A percentile compares a stretch with the other conserved stretches of the same genome.
Evolutionary conservation across 2,113 vertebrate genomes (phyloP).

Genomic region (Panurus biarmicus): DNA sequence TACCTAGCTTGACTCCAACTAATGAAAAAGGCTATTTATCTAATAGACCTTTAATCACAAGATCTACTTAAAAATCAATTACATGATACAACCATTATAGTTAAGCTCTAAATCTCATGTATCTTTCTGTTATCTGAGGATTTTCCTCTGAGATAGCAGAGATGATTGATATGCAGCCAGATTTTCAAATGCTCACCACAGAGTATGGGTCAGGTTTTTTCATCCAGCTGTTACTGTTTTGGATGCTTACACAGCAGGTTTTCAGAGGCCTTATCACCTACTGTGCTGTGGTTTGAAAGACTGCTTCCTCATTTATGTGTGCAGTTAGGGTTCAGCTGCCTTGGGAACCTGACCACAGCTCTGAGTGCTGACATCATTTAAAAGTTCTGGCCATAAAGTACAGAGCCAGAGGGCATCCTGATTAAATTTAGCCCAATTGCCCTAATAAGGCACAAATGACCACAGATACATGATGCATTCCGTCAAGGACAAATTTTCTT

Average conservation of each 20-base stretch:
- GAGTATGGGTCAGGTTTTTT: background rate
- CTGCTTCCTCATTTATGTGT: background rate
- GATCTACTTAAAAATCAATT: constrained; percentile 49
- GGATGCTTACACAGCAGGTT: background rate
- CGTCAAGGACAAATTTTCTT: background rate
- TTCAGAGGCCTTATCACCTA: background rate
- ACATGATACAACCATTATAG: constrained; percentile 18
- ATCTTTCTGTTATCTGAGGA: constrained; percentile 49
- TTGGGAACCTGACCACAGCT: background rate
- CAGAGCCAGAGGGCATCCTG: background rate
- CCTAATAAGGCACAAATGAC: background rate
- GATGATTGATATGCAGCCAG: background rate
- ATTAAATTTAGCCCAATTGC: background rate
- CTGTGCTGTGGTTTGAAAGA: background rate
- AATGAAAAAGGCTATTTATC: constrained; percentile 44
- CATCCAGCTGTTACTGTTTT: background rate
- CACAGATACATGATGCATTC: background rate
- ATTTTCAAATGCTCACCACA: constrained; percentile 13
- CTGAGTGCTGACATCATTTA: background rate
- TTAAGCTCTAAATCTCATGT: constrained; percentile 43
- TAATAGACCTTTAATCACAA: constrained; percentile 30
- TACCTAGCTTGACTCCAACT: background rate
- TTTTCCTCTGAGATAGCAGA: constrained; percentile 39
- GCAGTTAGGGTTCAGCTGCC: background rate
- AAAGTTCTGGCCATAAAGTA: background rate